Evolutionary conservation across 2,888 invertebrate species (phyloP).

Genomic region (Leucoptera coffeella): DNA sequence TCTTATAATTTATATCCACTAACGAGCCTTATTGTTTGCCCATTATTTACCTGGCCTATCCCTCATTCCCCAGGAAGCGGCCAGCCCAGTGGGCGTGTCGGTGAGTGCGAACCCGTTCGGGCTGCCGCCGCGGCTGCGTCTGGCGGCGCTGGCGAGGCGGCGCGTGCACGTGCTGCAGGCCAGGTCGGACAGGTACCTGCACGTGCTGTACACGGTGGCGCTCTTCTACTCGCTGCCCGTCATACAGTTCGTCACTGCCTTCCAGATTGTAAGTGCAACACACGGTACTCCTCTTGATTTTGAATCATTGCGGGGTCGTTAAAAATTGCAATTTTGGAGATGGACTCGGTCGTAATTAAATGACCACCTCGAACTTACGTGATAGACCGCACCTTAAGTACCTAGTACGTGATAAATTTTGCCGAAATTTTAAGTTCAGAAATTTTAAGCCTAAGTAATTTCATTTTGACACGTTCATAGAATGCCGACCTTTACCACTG

Average conservation of each 20-base stretch:
- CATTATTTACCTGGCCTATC: no score
- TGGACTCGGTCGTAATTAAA: conserved; percentile 61
- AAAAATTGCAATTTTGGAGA: conserved; percentile 7
- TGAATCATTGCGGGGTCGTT: not conserved
- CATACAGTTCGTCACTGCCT: conserved; percentile 77
- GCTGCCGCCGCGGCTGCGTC: conserved; percentile 30
- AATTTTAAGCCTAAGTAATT: no score
- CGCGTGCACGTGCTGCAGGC: conserved; percentile 26
- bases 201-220: conserved; percentile 69
- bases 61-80: conserved; percentile 6
- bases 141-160: conserved; percentile 31
- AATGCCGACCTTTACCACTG: no score
- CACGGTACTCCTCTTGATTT: not conserved
- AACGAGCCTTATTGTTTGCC: no score
- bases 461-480: no score
- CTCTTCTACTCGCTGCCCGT: conserved; percentile 85
- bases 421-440: no score
- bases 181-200: conserved; percentile 47
- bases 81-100: conserved; percentile 3
- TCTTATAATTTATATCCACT: no score
- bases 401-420: no score
- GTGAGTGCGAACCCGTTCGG: conserved; percentile 23
- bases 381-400: no score
- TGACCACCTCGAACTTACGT: no score
- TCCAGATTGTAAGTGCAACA: conserved; percentile 59